phyloP scores from a whole-genome alignment of 2,888 invertebrate genomes.

The Pyrgus malvae region DNA sequence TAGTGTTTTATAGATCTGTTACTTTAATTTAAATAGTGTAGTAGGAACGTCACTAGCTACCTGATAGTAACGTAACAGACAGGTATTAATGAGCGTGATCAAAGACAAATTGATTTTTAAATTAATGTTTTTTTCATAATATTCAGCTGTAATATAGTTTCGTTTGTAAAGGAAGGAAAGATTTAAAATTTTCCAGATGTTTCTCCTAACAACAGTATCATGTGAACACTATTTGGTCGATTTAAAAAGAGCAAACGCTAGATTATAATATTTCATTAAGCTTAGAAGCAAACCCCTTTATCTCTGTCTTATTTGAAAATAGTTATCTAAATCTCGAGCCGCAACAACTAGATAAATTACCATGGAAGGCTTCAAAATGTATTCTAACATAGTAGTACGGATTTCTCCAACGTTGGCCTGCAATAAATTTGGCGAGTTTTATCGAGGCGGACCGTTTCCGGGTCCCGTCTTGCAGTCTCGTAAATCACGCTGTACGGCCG shows the following conservation, averaged over 20 bases:
- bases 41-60: too few species aligned
- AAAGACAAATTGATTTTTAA: constrained; percentile 22
- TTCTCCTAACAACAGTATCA: neutral
- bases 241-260: neutral
- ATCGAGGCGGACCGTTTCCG: constrained; percentile 25
- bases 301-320: constrained; percentile 7
- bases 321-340: constrained; percentile 6
- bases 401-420: constrained; percentile 9
- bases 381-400: constrained; percentile 1
- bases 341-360: constrained; percentile 1
- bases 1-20: too few species aligned
- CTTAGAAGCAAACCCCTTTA: constrained; percentile 12
- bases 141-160: too few species aligned
- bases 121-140: too few species aligned
- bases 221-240: neutral
- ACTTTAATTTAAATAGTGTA: too few species aligned
- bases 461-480: constrained; percentile 13
- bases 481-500: constrained; percentile 30
- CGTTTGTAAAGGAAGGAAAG: too few species aligned
- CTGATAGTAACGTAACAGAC: neutral
- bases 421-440: constrained; percentile 26
- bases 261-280: neutral
- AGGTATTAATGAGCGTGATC: constrained; percentile 15
- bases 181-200: too few species aligned
- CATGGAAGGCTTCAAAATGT: constrained; percentile 4